Evolutionary conservation across 2,113 vertebrate genomes (phyloP).

Genomic region (Charadrius vociferus): DNA sequence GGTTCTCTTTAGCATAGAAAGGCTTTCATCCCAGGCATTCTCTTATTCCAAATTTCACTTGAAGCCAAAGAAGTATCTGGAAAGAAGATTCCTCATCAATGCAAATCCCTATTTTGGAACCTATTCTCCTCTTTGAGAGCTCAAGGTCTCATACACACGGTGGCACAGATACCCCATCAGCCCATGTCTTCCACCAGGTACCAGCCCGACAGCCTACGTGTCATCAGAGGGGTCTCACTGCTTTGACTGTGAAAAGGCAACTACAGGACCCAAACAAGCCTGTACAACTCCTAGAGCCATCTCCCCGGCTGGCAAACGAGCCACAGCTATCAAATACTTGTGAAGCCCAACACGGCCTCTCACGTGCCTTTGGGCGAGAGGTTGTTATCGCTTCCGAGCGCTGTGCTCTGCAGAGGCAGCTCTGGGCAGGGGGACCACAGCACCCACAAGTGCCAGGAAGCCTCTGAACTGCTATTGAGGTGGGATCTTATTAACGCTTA

Average conservation of each 20-base stretch:
- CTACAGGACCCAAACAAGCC: not conserved
- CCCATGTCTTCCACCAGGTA: not conserved
- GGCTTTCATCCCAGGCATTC: not conserved
- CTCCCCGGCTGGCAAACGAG: not conserved
- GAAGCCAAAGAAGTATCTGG: not conserved
- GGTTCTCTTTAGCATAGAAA: not conserved
- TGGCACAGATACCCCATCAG: not conserved
- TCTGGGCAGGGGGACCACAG: not conserved
- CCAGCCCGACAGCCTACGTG: not conserved
- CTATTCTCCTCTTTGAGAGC: not conserved
- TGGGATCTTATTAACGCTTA: too few relatives aligned
- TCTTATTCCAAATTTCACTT: not conserved
- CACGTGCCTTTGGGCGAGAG: not conserved
- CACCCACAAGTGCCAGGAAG: not conserved
- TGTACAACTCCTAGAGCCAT: not conserved
- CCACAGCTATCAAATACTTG: not conserved
- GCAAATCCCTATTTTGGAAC: not conserved
- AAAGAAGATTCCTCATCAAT: not conserved
- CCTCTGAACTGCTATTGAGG: not conserved
- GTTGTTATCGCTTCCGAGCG: fast-evolving
- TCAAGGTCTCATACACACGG: fast-evolving
- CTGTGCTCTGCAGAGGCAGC: not conserved
- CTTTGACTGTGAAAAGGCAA: not conserved
- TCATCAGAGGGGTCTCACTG: not conserved
- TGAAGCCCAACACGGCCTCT: not conserved